Base-by-base conservation (phyloP, 2,888 invertebrate species). In the Leptinotarsa tumamoca region DNA sequence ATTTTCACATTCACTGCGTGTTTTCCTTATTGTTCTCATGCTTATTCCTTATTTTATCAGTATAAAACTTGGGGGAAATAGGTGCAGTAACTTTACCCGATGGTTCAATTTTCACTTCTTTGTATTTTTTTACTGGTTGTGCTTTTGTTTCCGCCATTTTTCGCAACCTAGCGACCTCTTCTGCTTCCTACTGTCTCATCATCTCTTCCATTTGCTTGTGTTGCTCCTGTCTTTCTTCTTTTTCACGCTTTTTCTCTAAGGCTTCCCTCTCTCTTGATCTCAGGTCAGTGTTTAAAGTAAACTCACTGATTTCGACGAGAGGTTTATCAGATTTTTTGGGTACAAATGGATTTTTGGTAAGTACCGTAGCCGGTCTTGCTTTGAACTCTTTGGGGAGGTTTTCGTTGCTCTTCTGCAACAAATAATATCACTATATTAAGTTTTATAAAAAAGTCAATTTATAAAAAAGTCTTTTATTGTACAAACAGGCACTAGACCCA, bases 281-380 rank as follows among this genome's bases (percentile, higher is more conserved):
- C 77, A 90, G 90, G 74, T 93, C 92, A 2, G 94, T 93, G 69
- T 91, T 91, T n/a, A 95, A 86, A 4, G 90, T 87, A 87, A 94
- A 92, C 51, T 91, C 92, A 15, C 87, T 87, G 10, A 89, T 83
- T 84, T 89, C 90, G 0, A 89, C 81, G 7, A 90, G 78, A 3
- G 90, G 89, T 51, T 88, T 86, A 23, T 89, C 87, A 21, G 89
- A 87, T 72, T 90, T 89, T 43, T 90, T 88, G 4, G 94, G 93
- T 72, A 91, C 90, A 83, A 94, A 94, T 0, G 94, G 94, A 81
- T 92, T 90, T 82, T 91, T 92, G 68, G 91, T 89, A 0, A 94
- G 87, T 4, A 94, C 93, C n/a, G 85, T 85, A 0, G 92, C 89
- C 27, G 92, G 91, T 69, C 89, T 89, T 2, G 94, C 94, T 86